These are phyloP conservation scores for Mimumesa dahlbomi DNA, from an alignment of 2,888 invertebrate genomes.

Conservation along the genomic window DNA sequence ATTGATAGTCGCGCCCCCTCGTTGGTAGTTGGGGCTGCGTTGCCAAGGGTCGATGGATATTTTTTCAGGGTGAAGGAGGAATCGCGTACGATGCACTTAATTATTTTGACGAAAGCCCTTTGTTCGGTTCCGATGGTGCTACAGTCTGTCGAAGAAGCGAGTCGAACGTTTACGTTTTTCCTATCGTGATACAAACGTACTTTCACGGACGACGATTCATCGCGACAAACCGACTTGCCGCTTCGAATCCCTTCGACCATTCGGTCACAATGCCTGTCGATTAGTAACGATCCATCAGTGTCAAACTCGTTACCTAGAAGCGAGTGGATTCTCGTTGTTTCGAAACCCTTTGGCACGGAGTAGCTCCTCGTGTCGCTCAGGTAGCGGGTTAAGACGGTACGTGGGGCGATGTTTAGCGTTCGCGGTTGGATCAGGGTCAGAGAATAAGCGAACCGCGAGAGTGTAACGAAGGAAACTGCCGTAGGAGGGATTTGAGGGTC, in stretches of 20 bases:
- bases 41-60: slow-evolving; percentile 47
- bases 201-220: background rate
- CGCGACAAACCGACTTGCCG: background rate
- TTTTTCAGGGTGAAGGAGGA: slow-evolving; percentile 51
- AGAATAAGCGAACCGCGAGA: slow-evolving; percentile 55
- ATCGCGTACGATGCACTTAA: slow-evolving; percentile 40
- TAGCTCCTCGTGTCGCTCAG: background rate
- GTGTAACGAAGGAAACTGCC: slow-evolving; percentile 46
- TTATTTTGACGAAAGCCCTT: slow-evolving; percentile 47
- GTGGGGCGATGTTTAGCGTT: slow-evolving; percentile 53
- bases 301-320: background rate
- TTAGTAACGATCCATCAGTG: slow-evolving; percentile 7
- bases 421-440: slow-evolving; percentile 65
- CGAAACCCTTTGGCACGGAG: background rate
- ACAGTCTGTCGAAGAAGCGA: slow-evolving; percentile 7
- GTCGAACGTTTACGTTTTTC: slow-evolving; percentile 2
- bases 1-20: slow-evolving; percentile 78
- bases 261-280: background rate
- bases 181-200: background rate
- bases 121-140: slow-evolving; percentile 4
- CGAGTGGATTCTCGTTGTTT: background rate
- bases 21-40: slow-evolving; percentile 63
- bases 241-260: background rate
- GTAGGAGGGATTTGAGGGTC: slow-evolving; percentile 63
- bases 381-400: slow-evolving; percentile 34